These are phyloP conservation scores for Tapirus indicus DNA, from an alignment of 2,797 vertebrate genomes.

Conservation along the genomic window DNA sequence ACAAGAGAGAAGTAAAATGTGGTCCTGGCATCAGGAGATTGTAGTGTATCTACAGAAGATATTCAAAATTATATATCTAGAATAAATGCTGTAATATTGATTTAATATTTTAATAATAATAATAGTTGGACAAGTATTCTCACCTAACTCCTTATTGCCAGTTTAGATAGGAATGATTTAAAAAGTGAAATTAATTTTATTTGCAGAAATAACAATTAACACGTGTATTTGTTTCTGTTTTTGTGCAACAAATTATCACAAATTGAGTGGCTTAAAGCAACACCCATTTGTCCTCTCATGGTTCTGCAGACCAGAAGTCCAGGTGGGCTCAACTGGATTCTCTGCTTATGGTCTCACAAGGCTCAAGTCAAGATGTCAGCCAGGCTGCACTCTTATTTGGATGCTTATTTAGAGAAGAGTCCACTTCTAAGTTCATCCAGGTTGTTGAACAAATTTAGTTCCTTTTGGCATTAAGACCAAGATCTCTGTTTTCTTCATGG, in stretches of 20 bases:
- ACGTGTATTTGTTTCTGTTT: background rate
- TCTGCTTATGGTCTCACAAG: background rate
- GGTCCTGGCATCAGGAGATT: background rate
- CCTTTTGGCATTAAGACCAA: background rate
- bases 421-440: background rate
- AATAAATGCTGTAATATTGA: background rate
- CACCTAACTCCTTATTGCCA: background rate
- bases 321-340: background rate
- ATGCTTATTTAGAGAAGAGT: background rate
- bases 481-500: background rate
- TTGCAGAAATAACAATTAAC: background rate
- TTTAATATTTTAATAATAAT: background rate
- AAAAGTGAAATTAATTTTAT: background rate
- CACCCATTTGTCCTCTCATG: background rate
- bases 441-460: background rate
- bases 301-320: background rate
- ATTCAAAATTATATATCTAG: background rate
- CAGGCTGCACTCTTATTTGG: background rate
- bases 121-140: background rate
- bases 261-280: background rate
- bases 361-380: background rate
- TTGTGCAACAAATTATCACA: background rate
- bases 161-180: background rate
- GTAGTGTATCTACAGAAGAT: background rate
- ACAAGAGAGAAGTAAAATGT: background rate